Evolutionary conservation across 1,140 invertebrate genomes (phyloP), one percentile per base, ranked within the genome.

Genomic region (Stratiolaelaps scimitus): DNA sequence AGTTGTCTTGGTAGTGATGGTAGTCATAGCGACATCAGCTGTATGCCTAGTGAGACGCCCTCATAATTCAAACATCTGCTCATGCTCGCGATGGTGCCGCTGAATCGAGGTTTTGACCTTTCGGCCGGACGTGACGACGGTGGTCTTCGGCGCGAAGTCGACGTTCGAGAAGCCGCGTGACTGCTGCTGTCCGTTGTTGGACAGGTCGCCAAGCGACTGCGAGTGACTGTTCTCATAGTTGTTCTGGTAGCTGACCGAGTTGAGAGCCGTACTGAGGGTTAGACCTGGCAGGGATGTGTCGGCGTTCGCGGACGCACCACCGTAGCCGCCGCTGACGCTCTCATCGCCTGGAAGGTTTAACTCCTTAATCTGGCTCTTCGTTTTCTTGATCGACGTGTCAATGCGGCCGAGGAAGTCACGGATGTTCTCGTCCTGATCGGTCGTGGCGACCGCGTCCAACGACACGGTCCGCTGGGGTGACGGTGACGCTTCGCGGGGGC

Each of bases 381-480:
- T 87, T 74, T 79, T 84, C 43, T 87, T 88, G 73, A 92, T 87
- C 23, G 86, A 85, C 68, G 82, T 84, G 78, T 92, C 89, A 72
- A 92, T 85, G 80, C 88, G 85, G 68, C 82, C 86, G 71, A 92
- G 80, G 75, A 90, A 91, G 71, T 90, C 85, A 72, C 84, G 53
- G 4, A 60, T 60, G 53, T 60, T 60, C 53, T 60, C 53, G 53
- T 60, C 53, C 34, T 60, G 15, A 15, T 60, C 20, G 15, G 53
- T 34, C 2, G 34, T 23, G 15, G 26, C 53, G 13, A 60, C 53
- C 10, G 53, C 34, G 23, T 60, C 53, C 23, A 60, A 10, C 0
- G 53, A 60, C 13, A 60, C 53, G 15, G 53, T 26, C 20, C 53
- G 53, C 20, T 60, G 53, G 20, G 53, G 53, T 23, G 23, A 60